Evolutionary conservation across 2,113 vertebrate genomes (phyloP).

Genomic region (Aleadryas rufinucha): DNA sequence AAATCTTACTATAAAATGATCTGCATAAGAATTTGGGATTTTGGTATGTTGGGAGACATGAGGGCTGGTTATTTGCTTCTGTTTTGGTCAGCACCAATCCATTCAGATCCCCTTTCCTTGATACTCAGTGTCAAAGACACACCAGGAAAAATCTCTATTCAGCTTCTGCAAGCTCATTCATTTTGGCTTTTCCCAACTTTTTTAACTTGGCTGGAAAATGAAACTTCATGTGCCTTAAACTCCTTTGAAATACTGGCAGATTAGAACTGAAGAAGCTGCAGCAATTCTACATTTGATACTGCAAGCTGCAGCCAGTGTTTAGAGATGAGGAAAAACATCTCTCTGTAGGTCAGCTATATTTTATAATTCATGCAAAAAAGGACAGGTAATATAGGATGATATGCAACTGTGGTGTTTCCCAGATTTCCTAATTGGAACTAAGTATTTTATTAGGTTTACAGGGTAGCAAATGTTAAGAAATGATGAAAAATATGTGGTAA

Average conservation of each 20-base stretch:
- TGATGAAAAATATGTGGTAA: not conserved
- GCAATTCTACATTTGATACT: not conserved
- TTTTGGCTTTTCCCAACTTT: not conserved
- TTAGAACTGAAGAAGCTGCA: not conserved
- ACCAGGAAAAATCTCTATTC: not conserved
- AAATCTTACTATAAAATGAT: not conserved
- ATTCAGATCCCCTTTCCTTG: not conserved
- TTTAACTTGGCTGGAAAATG: not conserved
- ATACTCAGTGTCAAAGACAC: not conserved
- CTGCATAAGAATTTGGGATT: not conserved
- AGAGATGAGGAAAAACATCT: not conserved
- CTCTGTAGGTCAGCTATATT: not conserved
- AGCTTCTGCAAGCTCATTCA: not conserved
- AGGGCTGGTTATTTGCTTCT: not conserved
- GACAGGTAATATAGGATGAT: not conserved
- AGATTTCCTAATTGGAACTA: not conserved
- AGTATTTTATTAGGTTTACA: not conserved
- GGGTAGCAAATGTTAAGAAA: not conserved
- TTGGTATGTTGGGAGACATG: not conserved
- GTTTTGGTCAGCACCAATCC: not conserved
- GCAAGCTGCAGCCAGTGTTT: not conserved
- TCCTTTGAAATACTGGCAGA: not conserved
- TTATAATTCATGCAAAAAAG: not conserved
- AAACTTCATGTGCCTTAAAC: not conserved
- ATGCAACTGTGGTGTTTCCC: not conserved